Conservation (phyloP, 2,797 vertebrate genomes). For the Craterocephalus amniculus region DNA sequence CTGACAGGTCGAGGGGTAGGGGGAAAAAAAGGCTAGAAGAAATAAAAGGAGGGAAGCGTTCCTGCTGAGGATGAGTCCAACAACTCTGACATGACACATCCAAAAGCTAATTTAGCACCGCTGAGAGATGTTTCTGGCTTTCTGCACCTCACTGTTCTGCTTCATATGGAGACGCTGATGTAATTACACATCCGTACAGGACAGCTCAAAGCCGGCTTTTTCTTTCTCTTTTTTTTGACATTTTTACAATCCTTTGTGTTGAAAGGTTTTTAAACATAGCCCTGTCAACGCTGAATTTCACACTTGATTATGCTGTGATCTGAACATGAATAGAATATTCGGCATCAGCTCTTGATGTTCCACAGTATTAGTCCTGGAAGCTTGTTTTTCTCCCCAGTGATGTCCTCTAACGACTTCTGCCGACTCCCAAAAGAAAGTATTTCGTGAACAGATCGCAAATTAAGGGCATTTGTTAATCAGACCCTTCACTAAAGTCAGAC, state of each 20-base stretch:
- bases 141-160: conserved; percentile 58
- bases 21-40: not conserved
- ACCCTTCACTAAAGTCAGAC: conserved; percentile 10
- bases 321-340: not conserved
- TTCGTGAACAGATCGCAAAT: conserved; percentile 40
- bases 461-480: conserved; percentile 43
- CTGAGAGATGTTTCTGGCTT: conserved; percentile 63
- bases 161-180: conserved; percentile 50
- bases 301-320: conserved; percentile 32
- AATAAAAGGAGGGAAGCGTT: conserved; percentile 38
- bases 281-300: conserved; percentile 42
- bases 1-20: conserved; percentile 70
- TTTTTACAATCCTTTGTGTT: conserved; percentile 41
- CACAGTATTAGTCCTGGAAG: not conserved
- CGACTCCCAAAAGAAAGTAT: not conserved
- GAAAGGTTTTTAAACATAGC: conserved; percentile 51
- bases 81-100: conserved; percentile 76
- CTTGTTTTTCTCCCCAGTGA: conserved; percentile 6
- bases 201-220: conserved; percentile 25
- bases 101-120: conserved; percentile 79
- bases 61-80: conserved; percentile 74
- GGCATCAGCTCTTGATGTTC: not conserved
- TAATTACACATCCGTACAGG: conserved; percentile 61
- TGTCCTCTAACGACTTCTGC: not conserved
- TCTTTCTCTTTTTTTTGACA: not conserved